A percentile compares a stretch with the other conserved stretches of the same genome.
Conservation (phyloP, 2,888 invertebrate genomes). For the Scaptomyza reducta region DNA sequence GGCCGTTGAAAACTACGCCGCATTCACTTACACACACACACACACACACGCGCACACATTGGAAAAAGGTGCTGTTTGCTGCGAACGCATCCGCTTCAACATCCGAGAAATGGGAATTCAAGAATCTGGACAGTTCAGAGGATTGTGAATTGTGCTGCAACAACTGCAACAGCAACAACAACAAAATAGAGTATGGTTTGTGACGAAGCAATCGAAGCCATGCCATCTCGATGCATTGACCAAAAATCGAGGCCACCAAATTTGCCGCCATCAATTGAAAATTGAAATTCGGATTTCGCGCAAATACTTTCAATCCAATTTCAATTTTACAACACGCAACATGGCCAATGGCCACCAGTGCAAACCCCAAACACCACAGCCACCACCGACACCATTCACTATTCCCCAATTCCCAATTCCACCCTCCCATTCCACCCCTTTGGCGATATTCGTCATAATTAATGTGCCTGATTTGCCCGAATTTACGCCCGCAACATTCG, state of each 20-base stretch:
- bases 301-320: conserved; percentile 75
- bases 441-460: conserved; percentile 64
- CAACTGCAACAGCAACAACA: neutral
- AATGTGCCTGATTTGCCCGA: conserved; percentile 67
- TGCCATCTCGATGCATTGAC: conserved; percentile 3
- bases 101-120: neutral
- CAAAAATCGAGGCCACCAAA: conserved; percentile 29
- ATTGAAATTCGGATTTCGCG: conserved; percentile 72
- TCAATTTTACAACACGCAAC: conserved; percentile 69
- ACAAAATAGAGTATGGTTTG: conserved; percentile 8
- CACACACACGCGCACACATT: neutral
- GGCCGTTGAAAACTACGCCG: conserved; percentile 41
- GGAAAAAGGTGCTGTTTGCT: conserved; percentile 51
- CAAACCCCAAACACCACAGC: neutral
- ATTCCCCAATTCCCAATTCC: neutral
- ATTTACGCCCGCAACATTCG: conserved; percentile 38
- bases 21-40: neutral
- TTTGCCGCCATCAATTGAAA: conserved; percentile 65
- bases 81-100: conserved; percentile 30
- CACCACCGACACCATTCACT: neutral
- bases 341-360: conserved; percentile 37
- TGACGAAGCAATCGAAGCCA: conserved; percentile 50
- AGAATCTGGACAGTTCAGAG: conserved; percentile 8
- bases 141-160: conserved; percentile 2
- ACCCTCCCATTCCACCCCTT: neutral